Conservation (phyloP, 2,797 vertebrate genomes). For the Muraenolepis orangiensis region DNA sequence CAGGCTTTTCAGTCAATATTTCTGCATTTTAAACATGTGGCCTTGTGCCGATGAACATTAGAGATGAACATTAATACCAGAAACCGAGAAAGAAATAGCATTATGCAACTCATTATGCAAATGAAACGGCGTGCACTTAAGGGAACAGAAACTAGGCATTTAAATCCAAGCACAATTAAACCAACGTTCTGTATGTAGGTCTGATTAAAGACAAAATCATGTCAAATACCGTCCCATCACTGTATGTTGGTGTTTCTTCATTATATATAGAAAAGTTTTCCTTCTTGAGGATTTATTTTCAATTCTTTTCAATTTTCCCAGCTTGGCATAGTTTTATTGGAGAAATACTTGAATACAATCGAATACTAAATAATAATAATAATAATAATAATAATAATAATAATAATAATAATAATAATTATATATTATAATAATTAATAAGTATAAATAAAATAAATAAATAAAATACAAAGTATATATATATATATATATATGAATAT, state of each 20-base stretch:
- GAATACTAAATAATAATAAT: too few relatives aligned
- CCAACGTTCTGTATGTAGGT: background rate
- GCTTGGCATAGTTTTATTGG: background rate
- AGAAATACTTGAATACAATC: background rate
- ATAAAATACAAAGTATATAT: too few relatives aligned
- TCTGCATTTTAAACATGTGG: background rate
- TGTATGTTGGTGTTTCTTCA: background rate
- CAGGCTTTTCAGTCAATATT: background rate
- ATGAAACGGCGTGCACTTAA: background rate
- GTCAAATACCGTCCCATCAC: background rate
- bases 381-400: background rate
- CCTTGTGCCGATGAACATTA: background rate
- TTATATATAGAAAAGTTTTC: background rate
- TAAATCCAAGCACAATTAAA: background rate
- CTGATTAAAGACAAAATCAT: background rate
- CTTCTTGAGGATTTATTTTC: background rate
- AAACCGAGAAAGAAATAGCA: background rate
- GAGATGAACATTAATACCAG: background rate
- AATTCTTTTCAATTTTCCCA: background rate
- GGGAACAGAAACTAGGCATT: background rate
- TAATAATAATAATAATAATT: too few relatives aligned
- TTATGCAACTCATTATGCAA: background rate
- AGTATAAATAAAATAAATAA: background rate
- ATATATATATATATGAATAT: too few relatives aligned
- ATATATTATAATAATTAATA: too few relatives aligned